Evolutionary conservation across 2,113 vertebrate genomes (phyloP).

Genomic region (Chitala chitala): DNA sequence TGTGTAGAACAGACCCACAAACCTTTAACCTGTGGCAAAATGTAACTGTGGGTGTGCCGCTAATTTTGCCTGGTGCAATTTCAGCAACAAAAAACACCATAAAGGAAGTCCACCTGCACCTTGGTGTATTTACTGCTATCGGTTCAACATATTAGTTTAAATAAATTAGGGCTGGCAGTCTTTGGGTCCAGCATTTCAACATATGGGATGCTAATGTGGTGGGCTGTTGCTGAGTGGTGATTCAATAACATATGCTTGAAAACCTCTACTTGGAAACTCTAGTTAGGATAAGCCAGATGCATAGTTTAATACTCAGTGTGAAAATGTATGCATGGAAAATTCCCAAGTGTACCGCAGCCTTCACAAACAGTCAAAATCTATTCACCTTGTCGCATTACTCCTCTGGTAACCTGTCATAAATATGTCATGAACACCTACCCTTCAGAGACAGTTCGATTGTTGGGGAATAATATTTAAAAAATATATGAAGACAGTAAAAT

Average conservation of each 20-base stretch:
- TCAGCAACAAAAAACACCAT: neutral
- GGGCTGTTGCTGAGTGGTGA: neutral
- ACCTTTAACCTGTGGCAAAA: conserved; percentile 3
- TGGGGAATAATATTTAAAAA: neutral
- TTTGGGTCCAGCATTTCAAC: neutral
- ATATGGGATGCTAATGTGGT: neutral
- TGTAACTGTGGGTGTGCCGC: neutral
- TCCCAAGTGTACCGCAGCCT: neutral
- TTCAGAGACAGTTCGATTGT: neutral
- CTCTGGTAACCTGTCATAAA: neutral
- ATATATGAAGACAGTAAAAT: neutral
- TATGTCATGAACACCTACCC: neutral
- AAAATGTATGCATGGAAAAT: neutral
- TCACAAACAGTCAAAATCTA: neutral
- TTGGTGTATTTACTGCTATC: neutral
- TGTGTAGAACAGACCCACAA: neutral
- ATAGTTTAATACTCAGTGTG: neutral
- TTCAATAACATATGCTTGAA: neutral
- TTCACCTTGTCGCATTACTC: neutral
- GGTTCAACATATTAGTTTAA: neutral
- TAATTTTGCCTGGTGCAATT: conserved; percentile 9
- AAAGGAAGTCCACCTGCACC: neutral
- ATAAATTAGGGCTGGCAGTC: neutral
- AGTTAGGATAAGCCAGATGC: neutral
- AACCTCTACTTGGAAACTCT: neutral